Conservation (phyloP, 2,113 vertebrate genomes). For the Cinclus mexicanus region DNA sequence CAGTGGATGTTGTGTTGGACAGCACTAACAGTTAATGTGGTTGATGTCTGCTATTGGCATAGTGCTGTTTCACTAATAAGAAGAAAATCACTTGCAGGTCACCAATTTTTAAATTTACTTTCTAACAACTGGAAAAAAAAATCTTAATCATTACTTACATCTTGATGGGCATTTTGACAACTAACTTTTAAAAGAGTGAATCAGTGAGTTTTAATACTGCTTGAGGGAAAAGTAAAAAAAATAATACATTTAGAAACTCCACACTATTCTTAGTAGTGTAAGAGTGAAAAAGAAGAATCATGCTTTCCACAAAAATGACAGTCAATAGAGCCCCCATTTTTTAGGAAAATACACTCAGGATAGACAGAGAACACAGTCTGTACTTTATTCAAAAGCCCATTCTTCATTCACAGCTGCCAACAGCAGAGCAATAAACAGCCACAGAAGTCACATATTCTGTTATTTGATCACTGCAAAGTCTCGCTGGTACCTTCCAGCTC, state of each 20-base stretch:
- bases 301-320: background rate
- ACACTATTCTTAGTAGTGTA: background rate
- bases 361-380: background rate
- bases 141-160: background rate
- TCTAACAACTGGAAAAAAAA: background rate
- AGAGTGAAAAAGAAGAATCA: background rate
- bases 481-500: background rate
- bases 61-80: background rate
- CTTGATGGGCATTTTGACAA: background rate
- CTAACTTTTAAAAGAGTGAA: background rate
- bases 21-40: background rate
- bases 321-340: background rate
- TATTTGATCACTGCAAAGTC: background rate
- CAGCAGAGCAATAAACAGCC: background rate
- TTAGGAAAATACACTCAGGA: background rate
- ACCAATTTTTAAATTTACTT: background rate
- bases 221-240: background rate
- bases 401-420: background rate
- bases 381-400: background rate
- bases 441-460: background rate
- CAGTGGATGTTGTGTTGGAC: background rate
- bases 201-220: background rate
- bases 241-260: background rate
- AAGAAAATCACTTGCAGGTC: background rate
- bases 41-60: background rate